These are phyloP conservation scores for Ormyrus nitidulus DNA, from an alignment of 2,888 invertebrate genomes.

Conservation along the genomic window DNA sequence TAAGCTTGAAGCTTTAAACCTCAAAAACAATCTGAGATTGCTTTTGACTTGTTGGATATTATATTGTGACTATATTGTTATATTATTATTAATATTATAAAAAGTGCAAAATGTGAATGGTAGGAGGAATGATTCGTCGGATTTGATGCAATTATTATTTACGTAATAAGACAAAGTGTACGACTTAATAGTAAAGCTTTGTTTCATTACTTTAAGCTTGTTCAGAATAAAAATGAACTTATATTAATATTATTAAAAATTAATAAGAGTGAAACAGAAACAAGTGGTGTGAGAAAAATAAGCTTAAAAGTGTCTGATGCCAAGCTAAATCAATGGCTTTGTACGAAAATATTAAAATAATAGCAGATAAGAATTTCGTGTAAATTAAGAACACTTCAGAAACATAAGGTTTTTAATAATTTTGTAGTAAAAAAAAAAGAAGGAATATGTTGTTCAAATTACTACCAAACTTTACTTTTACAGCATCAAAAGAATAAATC, in stretches of 20 bases:
- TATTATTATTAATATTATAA: conserved; percentile 32
- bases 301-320: conserved; percentile 12
- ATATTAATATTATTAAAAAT: conserved; percentile 14
- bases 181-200: conserved; percentile 29
- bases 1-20: conserved; percentile 51
- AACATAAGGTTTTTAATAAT: conserved; percentile 53
- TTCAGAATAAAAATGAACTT: conserved; percentile 21
- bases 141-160: conserved; percentile 46
- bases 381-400: conserved; percentile 40
- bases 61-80: conserved; percentile 30
- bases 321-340: conserved; percentile 31
- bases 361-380: conserved; percentile 37
- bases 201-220: conserved; percentile 37
- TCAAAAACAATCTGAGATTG: conserved; percentile 30
- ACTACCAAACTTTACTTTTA: conserved; percentile 45
- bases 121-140: conserved; percentile 56
- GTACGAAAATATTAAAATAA: conserved; percentile 13
- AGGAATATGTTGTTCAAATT: conserved; percentile 57
- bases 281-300: conserved; percentile 17
- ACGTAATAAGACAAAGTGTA: conserved; percentile 37
- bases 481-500: conserved; percentile 42
- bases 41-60: conserved; percentile 40
- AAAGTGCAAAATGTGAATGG: conserved; percentile 37
- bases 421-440: conserved; percentile 55
- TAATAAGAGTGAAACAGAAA: conserved; percentile 11